Evolutionary conservation across 2,888 invertebrate genomes (phyloP), one percentile per base, ranked within the genome.

Genomic region (Amphipyra tragopoginis): DNA sequence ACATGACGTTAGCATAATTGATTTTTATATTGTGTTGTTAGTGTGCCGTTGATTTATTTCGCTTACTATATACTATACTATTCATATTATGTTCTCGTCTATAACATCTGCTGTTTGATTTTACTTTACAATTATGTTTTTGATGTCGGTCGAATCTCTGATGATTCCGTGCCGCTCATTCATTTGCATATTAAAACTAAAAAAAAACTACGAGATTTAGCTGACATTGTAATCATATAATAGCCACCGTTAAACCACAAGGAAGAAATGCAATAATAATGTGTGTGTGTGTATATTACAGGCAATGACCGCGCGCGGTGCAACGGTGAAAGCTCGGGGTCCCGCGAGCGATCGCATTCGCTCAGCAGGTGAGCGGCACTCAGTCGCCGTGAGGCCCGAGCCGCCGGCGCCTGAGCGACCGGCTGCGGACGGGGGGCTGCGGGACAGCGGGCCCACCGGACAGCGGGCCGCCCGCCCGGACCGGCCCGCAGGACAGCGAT

Each of bases 321-420:
- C 86, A 87, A 87, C 87, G 93, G 92, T 59, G 89, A 89, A 80
- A 81, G 90, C 65, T 87, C 92, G 40, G 86, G 86, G 65, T 88
- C 91, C 47, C 93, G 93, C 73, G 90, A 89, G 85, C 92, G 95
- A 49, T 94, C 94, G 79, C 95, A 97, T 90, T 97, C 97, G 84
- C 95, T 97, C 79, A 96, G 96, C 85, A 96, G 97, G 96, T 97
- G 96, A 97, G 95, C 91, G 86, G 87, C 86, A 77, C 65, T 79
- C 84, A 55, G 61, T 81, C 83, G 81, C 79, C 84, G 82, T 55
- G 57, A 56, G 59, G 48, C 59, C 59, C 42, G 72, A 78, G 77
- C 75, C 74, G 77, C 51, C 50, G 65, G 44, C 47, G 47, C 34
- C 42, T 51, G 51, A 54, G 40, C 33, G 13, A 21, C 15, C 44